Evolutionary conservation across 2,888 invertebrate species (phyloP), one percentile per base, ranked within the genome.

Genomic region (Esperia sulphurella): DNA sequence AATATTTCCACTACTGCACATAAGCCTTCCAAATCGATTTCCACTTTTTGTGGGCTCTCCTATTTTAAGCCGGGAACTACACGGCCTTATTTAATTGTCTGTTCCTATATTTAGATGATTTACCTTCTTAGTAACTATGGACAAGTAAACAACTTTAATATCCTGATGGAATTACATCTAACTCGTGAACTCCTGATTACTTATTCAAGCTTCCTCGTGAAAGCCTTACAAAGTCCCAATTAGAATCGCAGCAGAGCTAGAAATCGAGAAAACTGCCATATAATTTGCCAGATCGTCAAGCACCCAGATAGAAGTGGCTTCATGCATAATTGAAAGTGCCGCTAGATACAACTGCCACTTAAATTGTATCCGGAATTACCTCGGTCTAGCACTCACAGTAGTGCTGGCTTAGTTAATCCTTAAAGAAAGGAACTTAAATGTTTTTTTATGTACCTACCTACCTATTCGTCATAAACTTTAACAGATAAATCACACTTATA

Each of bases 221-320:
- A 67, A 71, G 68, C 63, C 37, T 38, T 43, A 45, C 49, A 43
- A 50, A 43, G 37, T 50, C 47, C 52, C 61, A 62, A 56, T 61
- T 61, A 63, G 57, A 50, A 54, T 48, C 40, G 49, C 51, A 45
- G 55, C 57, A 63, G 61, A 62, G 53, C 57, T 61, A 62, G 70
- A 75, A 76, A 74, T 65, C 68, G 54, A 57, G 63, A 54, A 68
- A 63, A 66, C 59, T 55, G 63, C 70, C 57, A 57, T 76, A 61
- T 73, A 79, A 80, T 80, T 80, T 79, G 75, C 76, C 69, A 68
- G 68, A 61, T 75, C 67, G 68, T 71, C 72, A 68, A 65, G 62
- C 55, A 54, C 55, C 56, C 50, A 65, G 74, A 75, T 77, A 72
- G 67, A 68, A 76, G 73, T 71, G 59, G 65, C 51, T 59, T 65